Percentiles rank a stretch among this genome's conserved stretches.
Evolutionary conservation across 2,113 vertebrate genomes (phyloP).

Genomic region (Ceyx cyanopectus): DNA sequence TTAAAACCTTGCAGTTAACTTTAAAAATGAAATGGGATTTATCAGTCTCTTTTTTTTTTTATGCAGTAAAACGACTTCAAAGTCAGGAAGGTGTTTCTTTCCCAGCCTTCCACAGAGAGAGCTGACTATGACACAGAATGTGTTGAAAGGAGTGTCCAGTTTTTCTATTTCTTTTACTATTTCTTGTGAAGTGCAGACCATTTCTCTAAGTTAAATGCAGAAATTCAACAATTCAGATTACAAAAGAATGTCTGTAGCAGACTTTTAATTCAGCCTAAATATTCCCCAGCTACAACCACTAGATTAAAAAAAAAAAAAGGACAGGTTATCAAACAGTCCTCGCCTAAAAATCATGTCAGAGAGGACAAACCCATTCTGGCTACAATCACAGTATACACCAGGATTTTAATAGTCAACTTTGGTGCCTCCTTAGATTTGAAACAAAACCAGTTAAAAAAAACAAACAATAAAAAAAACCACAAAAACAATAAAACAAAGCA

Average conservation of each 20-base stretch:
- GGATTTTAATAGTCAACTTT: not conserved
- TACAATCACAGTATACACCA: not conserved
- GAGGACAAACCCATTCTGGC: not conserved
- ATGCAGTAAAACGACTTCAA: constrained; percentile 41
- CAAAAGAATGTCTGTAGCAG: not conserved
- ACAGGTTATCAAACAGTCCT: not conserved
- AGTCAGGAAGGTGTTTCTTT: constrained; percentile 26
- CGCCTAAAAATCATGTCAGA: not conserved
- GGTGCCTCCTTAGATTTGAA: not conserved
- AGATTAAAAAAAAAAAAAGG: not conserved
- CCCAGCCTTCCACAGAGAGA: not conserved
- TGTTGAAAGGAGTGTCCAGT: not conserved
- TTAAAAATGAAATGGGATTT: constrained; percentile 64
- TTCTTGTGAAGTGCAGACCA: not conserved
- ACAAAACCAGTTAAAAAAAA: not conserved
- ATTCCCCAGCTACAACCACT: not conserved
- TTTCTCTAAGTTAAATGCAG: not conserved
- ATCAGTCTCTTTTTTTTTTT: not conserved
- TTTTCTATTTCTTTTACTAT: not conserved
- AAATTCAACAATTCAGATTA: not conserved
- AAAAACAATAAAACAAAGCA: no score
- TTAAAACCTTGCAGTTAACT: constrained; percentile 70
- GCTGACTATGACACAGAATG: not conserved
- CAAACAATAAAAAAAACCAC: no score
- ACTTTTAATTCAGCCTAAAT: constrained; percentile 3